Conservation (phyloP, 2,888 invertebrate species). For the Andrena minutula region DNA sequence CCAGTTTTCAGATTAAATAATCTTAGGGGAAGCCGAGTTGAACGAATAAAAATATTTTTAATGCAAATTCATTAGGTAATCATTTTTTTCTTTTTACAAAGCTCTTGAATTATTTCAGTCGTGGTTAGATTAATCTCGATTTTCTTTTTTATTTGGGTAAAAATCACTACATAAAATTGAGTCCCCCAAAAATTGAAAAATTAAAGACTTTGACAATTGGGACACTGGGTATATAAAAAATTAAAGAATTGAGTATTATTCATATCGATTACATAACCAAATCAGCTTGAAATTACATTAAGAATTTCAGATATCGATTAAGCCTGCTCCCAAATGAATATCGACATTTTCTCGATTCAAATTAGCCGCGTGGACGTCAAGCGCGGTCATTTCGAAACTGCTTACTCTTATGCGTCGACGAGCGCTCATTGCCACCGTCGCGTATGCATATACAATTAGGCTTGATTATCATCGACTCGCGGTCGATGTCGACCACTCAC, state of each 20-base stretch:
- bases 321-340: neutral
- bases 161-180: neutral
- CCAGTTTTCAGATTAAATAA: neutral
- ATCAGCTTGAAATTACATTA: neutral
- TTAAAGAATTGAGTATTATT: neutral
- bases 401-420: constrained; percentile 18
- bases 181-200: neutral
- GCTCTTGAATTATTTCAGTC: too few relatives aligned
- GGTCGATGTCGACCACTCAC: constrained; percentile 20
- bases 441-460: constrained; percentile 49
- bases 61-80: too few relatives aligned
- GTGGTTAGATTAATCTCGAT: too few relatives aligned
- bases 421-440: constrained; percentile 41
- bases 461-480: constrained; percentile 46
- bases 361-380: neutral
- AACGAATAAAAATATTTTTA: neutral
- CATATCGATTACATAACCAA: neutral
- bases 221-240: too few relatives aligned
- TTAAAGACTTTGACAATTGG: neutral
- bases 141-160: too few relatives aligned
- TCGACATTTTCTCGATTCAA: constrained; percentile 10
- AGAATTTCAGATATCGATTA: neutral
- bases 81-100: too few relatives aligned
- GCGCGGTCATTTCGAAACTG: constrained; percentile 40
- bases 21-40: neutral